Evolutionary conservation across 1,140 invertebrate species (phyloP).

Genomic region (Zaprionus vittiger): DNA sequence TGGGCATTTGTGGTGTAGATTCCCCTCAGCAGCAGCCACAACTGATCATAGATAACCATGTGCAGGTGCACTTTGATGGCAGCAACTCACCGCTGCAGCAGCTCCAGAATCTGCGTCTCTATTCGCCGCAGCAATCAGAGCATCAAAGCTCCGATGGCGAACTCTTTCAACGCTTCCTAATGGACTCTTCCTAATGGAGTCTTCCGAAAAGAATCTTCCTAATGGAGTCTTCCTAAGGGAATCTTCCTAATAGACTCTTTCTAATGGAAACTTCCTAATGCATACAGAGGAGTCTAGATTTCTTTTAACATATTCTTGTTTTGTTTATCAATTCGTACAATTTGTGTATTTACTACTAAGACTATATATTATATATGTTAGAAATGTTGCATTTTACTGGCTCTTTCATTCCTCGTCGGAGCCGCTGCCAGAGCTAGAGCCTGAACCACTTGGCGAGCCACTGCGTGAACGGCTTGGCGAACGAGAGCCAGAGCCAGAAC

Average conservation of each 20-base stretch:
- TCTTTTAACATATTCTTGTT: conserved; percentile 10
- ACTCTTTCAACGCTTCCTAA: conserved; percentile 64
- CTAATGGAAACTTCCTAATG: conserved; percentile 4
- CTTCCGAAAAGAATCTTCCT: conserved; percentile 24
- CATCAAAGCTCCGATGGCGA: conserved; percentile 61
- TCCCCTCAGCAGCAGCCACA: conserved; percentile 39
- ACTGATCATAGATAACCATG: conserved; percentile 33
- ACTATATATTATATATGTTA: conserved; percentile 23
- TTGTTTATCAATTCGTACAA: conserved; percentile 23
- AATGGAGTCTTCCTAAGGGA: conserved; percentile 15
- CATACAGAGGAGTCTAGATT: neutral
- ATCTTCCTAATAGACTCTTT: conserved; percentile 64
- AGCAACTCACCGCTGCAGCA: conserved; percentile 66
- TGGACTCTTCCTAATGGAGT: conserved; percentile 57
- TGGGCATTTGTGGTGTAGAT: conserved; percentile 72
- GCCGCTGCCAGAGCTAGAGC: conserved; percentile 72
- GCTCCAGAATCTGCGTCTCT: conserved; percentile 62
- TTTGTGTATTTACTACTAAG: conserved; percentile 31
- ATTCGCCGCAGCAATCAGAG: conserved; percentile 57
- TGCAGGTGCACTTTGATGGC: conserved; percentile 50
- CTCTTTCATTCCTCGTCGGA: conserved; percentile 60
- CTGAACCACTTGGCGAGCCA: conserved; percentile 69
- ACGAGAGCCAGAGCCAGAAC: conserved; percentile 70
- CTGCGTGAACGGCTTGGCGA: conserved; percentile 80
- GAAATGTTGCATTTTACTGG: conserved; percentile 17